Evolutionary conservation across 2,113 vertebrate genomes (phyloP).

Genomic region (Bombycilla garrulus): DNA sequence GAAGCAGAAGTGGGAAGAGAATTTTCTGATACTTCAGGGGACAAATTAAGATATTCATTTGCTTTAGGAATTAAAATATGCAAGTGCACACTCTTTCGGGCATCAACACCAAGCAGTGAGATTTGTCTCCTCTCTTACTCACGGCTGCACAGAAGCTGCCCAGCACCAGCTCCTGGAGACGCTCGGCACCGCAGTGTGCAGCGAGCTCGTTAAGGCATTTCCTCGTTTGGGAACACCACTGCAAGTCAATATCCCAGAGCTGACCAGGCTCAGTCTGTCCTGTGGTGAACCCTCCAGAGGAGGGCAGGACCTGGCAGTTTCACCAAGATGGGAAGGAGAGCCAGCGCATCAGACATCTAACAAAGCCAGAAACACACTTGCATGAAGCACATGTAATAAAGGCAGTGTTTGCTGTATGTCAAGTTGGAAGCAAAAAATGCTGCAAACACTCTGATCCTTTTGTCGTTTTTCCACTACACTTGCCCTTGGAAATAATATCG

Average conservation of each 20-base stretch:
- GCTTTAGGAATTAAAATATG: neutral
- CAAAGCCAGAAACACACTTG: neutral
- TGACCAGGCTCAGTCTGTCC: no score
- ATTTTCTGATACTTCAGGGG: neutral
- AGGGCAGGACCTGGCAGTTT: neutral
- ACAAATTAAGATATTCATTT: neutral
- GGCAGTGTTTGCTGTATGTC: neutral
- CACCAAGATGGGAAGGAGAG: neutral
- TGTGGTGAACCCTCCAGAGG: neutral
- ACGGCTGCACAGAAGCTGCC: rapidly evolving
- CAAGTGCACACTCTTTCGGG: rapidly evolving
- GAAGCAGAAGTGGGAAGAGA: neutral
- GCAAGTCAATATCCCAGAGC: neutral
- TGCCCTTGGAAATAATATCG: slow-evolving; percentile 43
- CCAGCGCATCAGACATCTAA: neutral
- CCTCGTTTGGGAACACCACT: neutral
- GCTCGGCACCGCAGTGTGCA: rapidly evolving
- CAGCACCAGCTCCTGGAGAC: rapidly evolving
- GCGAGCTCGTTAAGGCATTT: rapidly evolving
- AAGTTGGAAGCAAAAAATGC: neutral
- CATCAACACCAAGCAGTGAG: neutral
- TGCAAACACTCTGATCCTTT: slow-evolving; percentile 28
- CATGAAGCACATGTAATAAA: neutral
- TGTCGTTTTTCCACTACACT: slow-evolving; percentile 37
- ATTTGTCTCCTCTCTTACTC: neutral